Evolutionary conservation across 1,140 invertebrate genomes (phyloP).

Genomic region (Diorhabda sublineata): DNA sequence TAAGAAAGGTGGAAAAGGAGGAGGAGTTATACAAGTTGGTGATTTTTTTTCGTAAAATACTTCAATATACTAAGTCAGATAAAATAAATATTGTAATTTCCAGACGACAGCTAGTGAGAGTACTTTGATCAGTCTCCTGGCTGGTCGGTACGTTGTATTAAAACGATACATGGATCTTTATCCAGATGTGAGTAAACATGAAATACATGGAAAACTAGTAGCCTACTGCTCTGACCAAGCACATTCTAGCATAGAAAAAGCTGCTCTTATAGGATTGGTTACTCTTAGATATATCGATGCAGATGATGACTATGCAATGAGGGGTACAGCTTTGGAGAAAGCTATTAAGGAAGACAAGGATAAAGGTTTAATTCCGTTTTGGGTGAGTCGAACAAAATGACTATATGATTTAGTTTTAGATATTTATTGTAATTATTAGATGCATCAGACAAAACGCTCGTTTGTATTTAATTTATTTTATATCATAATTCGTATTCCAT

Average conservation of each 20-base stretch:
- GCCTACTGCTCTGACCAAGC: slow-evolving; percentile 77
- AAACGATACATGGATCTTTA: slow-evolving; percentile 57
- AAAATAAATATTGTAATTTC: not conserved
- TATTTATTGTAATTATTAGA: too few species aligned
- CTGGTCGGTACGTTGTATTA: slow-evolving; percentile 83
- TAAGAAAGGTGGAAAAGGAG: slow-evolving; percentile 63
- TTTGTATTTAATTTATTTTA: too few species aligned
- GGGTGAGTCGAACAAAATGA: slow-evolving; percentile 64
- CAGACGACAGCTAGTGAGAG: slow-evolving; percentile 87
- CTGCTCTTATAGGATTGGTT: slow-evolving; percentile 82
- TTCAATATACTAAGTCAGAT: not conserved
- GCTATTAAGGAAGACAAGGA: slow-evolving; percentile 79
- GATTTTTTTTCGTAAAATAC: not conserved
- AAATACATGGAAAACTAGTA: slow-evolving; percentile 88
- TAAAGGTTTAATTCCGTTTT: slow-evolving; percentile 90
- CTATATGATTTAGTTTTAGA: too few species aligned
- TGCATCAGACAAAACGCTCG: too few species aligned
- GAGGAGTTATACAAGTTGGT: slow-evolving; percentile 83
- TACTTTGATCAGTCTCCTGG: slow-evolving; percentile 84
- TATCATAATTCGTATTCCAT: too few species aligned
- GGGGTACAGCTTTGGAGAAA: slow-evolving; percentile 73
- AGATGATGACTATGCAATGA: slow-evolving; percentile 76
- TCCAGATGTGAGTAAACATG: slow-evolving; percentile 75
- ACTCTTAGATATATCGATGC: slow-evolving; percentile 89
- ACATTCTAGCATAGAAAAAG: slow-evolving; percentile 92